Evolutionary conservation across 53 echinoderm and acorn worm species (phyloP).

Genomic region (Stichopus horrens): DNA sequence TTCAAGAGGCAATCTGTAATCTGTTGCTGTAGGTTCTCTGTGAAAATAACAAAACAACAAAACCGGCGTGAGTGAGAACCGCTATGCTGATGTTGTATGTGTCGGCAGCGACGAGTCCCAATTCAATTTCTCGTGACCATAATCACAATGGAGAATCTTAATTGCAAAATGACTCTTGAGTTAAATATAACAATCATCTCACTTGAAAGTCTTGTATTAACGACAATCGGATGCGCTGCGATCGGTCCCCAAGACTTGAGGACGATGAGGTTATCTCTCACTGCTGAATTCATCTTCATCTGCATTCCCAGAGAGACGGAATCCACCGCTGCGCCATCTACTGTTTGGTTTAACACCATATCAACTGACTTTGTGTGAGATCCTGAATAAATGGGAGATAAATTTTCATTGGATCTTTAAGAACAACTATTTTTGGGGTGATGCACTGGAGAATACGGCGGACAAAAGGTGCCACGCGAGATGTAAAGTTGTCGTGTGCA

Average conservation of each 20-base stretch:
- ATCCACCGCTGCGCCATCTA: slow-evolving; percentile 75
- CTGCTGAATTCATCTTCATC: slow-evolving; percentile 58
- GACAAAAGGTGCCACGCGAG: too few species aligned
- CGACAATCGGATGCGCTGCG: slow-evolving; percentile 68
- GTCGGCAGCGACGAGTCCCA: too few species aligned
- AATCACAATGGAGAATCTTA: neutral
- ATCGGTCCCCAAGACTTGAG: slow-evolving; percentile 78
- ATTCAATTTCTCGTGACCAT: too few species aligned
- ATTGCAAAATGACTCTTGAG: neutral
- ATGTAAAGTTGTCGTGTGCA: too few species aligned
- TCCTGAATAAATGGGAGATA: slow-evolving; percentile 40
- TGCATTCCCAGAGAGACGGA: slow-evolving; percentile 62
- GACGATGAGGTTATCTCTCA: slow-evolving; percentile 63
- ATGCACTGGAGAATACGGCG: too few species aligned
- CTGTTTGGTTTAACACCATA: slow-evolving; percentile 71
- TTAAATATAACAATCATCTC: neutral
- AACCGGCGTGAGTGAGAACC: too few species aligned
- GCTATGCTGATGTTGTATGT: too few species aligned
- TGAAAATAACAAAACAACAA: neutral
- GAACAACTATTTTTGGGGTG: too few species aligned
- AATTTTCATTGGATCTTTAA: too few species aligned
- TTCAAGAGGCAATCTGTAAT: slow-evolving; percentile 62
- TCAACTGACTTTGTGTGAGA: slow-evolving; percentile 78
- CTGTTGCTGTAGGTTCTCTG: slow-evolving; percentile 68
- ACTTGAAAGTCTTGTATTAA: slow-evolving; percentile 78